These are phyloP conservation scores for Pemphredon lugubris DNA, from an alignment of 2,888 invertebrate species.

Conservation along the genomic window DNA sequence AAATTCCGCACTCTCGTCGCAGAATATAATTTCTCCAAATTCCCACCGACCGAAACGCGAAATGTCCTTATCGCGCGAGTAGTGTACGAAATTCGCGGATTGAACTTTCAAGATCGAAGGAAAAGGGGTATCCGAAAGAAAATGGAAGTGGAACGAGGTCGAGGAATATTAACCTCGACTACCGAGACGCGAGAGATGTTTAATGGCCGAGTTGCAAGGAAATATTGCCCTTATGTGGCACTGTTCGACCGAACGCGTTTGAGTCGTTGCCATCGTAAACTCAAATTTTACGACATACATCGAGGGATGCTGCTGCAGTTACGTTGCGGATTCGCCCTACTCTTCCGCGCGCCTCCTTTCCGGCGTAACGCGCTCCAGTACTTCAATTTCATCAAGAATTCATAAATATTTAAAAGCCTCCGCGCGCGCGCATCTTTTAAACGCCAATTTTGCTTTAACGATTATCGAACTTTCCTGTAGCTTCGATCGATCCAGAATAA, in stretches of 20 bases:
- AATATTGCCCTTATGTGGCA: slow-evolving; percentile 18
- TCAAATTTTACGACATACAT: slow-evolving; percentile 25
- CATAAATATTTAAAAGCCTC: neutral
- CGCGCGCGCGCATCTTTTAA: neutral
- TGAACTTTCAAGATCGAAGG: neutral
- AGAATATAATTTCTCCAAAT: no score
- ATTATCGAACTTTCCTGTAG: neutral
- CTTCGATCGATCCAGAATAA: neutral
- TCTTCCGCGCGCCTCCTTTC: no score
- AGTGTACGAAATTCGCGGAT: neutral
- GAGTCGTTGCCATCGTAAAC: slow-evolving; percentile 37
- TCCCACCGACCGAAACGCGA: no score
- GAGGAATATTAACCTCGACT: slow-evolving; percentile 26
- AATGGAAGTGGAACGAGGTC: slow-evolving; percentile 14
- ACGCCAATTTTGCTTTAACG: neutral
- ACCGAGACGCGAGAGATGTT: slow-evolving; percentile 23
- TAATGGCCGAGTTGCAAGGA: slow-evolving; percentile 26
- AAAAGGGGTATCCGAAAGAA: neutral
- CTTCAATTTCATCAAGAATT: neutral
- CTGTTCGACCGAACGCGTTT: slow-evolving; percentile 20
- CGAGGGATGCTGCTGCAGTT: neutral
- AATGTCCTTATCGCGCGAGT: no score
- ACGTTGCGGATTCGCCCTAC: neutral
- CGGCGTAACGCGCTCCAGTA: neutral
- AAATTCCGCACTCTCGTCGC: no score